These are phyloP conservation scores for Amphiprion clarkii DNA, from an alignment of 2,797 vertebrate species.

Conservation along the genomic window DNA sequence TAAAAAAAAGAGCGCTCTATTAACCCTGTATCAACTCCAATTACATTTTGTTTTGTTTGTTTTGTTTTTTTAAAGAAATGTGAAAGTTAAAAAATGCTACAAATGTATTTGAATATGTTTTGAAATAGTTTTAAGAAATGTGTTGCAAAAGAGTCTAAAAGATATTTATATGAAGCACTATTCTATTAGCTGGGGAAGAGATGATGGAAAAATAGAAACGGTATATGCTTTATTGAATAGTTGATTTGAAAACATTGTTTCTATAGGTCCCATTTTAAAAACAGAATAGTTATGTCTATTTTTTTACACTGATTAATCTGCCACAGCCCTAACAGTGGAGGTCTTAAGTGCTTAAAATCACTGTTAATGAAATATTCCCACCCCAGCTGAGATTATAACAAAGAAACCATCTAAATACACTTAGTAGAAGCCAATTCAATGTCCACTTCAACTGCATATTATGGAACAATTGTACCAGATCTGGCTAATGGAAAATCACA, in stretches of 20 bases:
- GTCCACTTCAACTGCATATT: constrained; percentile 38
- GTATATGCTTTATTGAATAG: constrained; percentile 79
- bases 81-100: constrained; percentile 66
- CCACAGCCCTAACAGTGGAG: constrained; percentile 65
- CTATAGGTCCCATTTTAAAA: constrained; percentile 82
- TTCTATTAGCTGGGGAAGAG: constrained; percentile 57
- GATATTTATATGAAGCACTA: constrained; percentile 84
- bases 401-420: constrained; percentile 49
- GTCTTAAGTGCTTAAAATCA: constrained; percentile 59
- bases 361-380: constrained; percentile 68
- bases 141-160: constrained; percentile 81
- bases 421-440: constrained; percentile 30
- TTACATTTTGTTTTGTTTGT: constrained; percentile 56
- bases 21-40: constrained; percentile 82
- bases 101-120: constrained; percentile 84
- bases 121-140: constrained; percentile 83
- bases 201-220: constrained; percentile 51
- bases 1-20: constrained; percentile 80
- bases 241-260: constrained; percentile 78
- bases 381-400: constrained; percentile 56
- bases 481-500: constrained; percentile 25
- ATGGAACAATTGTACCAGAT: constrained; percentile 37
- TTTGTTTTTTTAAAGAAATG: constrained; percentile 80
- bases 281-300: constrained; percentile 83
- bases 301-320: constrained; percentile 82